phyloP scores from a whole-genome alignment of 1,140 invertebrate genomes.

The Linepithema humile region DNA sequence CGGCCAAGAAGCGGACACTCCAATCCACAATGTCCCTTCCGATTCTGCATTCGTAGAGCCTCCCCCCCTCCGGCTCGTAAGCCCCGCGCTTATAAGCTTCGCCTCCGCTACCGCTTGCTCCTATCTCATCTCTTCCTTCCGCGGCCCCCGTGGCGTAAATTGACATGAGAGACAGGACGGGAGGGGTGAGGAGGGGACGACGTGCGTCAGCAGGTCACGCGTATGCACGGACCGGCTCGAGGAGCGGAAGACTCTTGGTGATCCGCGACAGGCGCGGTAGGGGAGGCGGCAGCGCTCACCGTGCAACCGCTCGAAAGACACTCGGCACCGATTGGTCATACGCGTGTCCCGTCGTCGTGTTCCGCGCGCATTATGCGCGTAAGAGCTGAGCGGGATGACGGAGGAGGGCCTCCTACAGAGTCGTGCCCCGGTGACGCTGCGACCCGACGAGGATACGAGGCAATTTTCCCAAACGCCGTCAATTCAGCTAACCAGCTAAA shows the following conservation, averaged over 20 bases:
- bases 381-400: background rate
- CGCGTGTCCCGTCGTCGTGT: conserved; percentile 40
- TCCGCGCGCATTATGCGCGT: conserved; percentile 7
- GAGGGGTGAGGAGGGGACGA: conserved; percentile 46
- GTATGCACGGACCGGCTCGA: conserved; percentile 63
- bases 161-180: conserved; percentile 79
- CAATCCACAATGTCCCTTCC: conserved; percentile 76
- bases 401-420: conserved; percentile 8
- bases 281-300: conserved; percentile 4
- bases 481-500: conserved; percentile 74
- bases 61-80: too few relatives aligned
- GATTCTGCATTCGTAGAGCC: conserved; percentile 68
- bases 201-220: conserved; percentile 69
- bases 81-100: conserved; percentile 46
- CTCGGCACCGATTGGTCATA: conserved; percentile 29
- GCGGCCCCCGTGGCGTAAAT: conserved; percentile 77
- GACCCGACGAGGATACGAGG: conserved; percentile 61
- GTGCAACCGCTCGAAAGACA: conserved; percentile 38
- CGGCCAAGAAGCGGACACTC: conserved; percentile 83
- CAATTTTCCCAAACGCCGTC: conserved; percentile 73
- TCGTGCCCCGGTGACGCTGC: conserved; percentile 35
- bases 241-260: conserved; percentile 70
- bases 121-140: conserved; percentile 78
- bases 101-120: conserved; percentile 52
- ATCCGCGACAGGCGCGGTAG: conserved; percentile 37